Conservation (phyloP, 2,888 invertebrate genomes). For the Lagria hirta region DNA sequence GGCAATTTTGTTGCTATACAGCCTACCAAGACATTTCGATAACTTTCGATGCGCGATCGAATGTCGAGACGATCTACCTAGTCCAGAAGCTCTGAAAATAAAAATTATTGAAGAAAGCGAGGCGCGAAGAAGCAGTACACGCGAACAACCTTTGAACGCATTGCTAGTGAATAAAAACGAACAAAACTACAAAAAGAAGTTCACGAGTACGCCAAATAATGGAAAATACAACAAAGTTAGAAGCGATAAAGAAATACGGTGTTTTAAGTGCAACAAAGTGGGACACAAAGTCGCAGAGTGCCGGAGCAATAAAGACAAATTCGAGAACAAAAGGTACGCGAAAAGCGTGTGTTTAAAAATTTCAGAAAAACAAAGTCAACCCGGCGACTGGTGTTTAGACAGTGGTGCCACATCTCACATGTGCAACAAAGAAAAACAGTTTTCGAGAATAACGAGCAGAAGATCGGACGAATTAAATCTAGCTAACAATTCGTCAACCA, state of each 20-base stretch:
- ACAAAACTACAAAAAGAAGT: too few species aligned
- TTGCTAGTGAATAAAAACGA: slow-evolving; percentile 3
- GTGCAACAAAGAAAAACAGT: neutral
- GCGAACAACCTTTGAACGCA: neutral
- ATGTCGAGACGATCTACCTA: slow-evolving; percentile 2
- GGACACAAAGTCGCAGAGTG: slow-evolving; percentile 18
- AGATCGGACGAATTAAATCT: neutral
- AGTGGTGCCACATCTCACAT: slow-evolving; percentile 3
- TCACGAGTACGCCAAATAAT: too few species aligned
- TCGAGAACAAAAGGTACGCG: too few species aligned
- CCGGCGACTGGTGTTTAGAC: slow-evolving; percentile 1
- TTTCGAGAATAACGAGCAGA: neutral
- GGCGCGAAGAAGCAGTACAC: neutral
- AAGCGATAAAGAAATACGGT: too few species aligned
- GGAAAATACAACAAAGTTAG: neutral
- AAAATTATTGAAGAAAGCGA: neutral
- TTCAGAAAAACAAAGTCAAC: neutral
- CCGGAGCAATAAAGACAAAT: neutral
- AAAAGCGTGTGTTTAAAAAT: too few species aligned
- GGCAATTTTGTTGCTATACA: slow-evolving; percentile 45
- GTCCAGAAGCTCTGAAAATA: neutral
- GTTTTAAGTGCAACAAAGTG: slow-evolving; percentile 7
- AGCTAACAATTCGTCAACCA: neutral
- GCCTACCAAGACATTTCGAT: slow-evolving; percentile 36
- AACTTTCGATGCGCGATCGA: slow-evolving; percentile 1